These are phyloP conservation scores for Bombylius discolor DNA, from an alignment of 2,888 invertebrate genomes.

Conservation along the genomic window DNA sequence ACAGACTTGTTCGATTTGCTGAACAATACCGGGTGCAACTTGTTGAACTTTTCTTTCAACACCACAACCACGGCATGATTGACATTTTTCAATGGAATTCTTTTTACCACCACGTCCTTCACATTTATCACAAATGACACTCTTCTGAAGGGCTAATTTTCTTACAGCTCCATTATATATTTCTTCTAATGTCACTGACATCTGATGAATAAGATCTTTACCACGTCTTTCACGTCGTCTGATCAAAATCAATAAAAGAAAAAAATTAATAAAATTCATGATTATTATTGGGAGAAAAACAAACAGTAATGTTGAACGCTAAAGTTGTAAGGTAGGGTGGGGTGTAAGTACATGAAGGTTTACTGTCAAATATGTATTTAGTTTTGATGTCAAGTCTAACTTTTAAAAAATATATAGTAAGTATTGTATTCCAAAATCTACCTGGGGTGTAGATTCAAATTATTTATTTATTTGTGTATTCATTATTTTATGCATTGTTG, in stretches of 20 bases:
- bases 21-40: conserved; percentile 52
- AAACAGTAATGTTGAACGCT: too few relatives aligned
- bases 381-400: too few relatives aligned
- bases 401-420: too few relatives aligned
- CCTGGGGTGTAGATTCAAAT: too few relatives aligned
- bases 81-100: conserved; percentile 76
- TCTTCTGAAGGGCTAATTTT: conserved; percentile 87
- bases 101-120: conserved; percentile 93
- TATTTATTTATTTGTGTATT: too few relatives aligned
- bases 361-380: too few relatives aligned
- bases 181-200: conserved; percentile 85
- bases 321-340: too few relatives aligned
- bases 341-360: too few relatives aligned
- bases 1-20: conserved; percentile 85
- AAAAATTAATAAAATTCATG: too few relatives aligned
- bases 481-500: too few relatives aligned
- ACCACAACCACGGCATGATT: conserved; percentile 78
- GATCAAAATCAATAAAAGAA: conserved; percentile 14
- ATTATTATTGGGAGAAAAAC: too few relatives aligned
- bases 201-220: conserved; percentile 88
- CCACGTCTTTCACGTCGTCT: conserved; percentile 60
- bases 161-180: conserved; percentile 87
- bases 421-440: too few relatives aligned
- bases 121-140: conserved; percentile 91
- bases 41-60: conserved; percentile 49